Evolutionary conservation across 2,888 invertebrate species (phyloP), one percentile per base, ranked within the genome.

Genomic region (Capitulum mitella): DNA sequence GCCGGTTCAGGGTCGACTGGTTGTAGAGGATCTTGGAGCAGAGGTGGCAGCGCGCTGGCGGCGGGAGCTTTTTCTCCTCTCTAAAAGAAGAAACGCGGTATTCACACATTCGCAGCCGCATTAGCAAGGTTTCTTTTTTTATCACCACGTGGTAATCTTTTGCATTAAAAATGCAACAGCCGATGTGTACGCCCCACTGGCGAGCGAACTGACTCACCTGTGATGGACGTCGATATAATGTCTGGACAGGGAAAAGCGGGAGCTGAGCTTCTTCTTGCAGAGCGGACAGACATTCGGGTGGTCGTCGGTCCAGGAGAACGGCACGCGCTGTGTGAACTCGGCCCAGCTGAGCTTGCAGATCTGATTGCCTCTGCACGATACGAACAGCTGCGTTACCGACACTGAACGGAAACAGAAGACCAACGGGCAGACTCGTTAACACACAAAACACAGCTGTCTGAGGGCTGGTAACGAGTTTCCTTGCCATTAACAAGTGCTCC

Each of bases 261-360:
- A 70, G 26, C 70, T 70, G 70, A 70, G 70, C 70, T 40, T 70
- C 40, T 70, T 70, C 70, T 70, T 70, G 26, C 70, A 70, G 70
- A 70, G 70, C 22, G 70, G 70, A 40, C 70, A 70, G 26, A 70
- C 70, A 34, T 70, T 70, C 10, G 70, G 70, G 40, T 70, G 29
- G 1, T 37, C 37, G 0, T 70, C 70, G 26, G 70, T 70, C 70
- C 70, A 70, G 70, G 22, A n/a, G 26, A 37, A 26, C 40, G 70
- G 70, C 40, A 70, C 70, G 6, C 70, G 37, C 40, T 40, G 70
- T 2, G 14, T 26, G 40, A 70, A 70, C 6, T 70, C 70, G 12
- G 40, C 70, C 70, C 70, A 70, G 40, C 40, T 37, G 22, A 70
- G 70, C 70, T 70, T 34, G 19, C 70, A 70, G 0, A 70, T 40